phyloP scores from a whole-genome alignment of 2,113 vertebrate genomes.

The Anguilla rostrata region DNA sequence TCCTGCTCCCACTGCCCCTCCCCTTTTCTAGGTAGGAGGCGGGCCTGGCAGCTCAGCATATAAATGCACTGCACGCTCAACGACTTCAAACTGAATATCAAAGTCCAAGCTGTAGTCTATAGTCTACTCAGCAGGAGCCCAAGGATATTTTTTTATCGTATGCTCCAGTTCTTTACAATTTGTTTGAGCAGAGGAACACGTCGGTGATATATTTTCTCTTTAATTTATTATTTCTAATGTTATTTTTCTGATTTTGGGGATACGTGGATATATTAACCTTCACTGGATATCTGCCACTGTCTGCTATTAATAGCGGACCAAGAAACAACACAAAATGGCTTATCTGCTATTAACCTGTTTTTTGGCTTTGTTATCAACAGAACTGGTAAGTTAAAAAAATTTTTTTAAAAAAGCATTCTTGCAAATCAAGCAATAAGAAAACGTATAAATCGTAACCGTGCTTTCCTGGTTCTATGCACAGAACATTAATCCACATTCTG shows the following conservation, averaged over 20 bases:
- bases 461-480: constrained; percentile 39
- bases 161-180: neutral
- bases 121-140: neutral
- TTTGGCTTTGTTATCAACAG: constrained; percentile 46
- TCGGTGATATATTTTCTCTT: neutral
- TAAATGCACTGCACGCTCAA: constrained; percentile 36
- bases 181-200: neutral
- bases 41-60: constrained; percentile 21
- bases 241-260: constrained; percentile 14
- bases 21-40: neutral
- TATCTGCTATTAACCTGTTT: constrained; percentile 51
- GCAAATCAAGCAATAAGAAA: neutral
- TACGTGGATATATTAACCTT: constrained; percentile 22
- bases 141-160: constrained; percentile 19
- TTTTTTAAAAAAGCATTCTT: constrained; percentile 5
- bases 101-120: constrained; percentile 36
- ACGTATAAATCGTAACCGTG: neutral
- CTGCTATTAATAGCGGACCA: constrained; percentile 44
- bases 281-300: constrained; percentile 35
- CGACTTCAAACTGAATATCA: constrained; percentile 23
- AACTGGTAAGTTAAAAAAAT: constrained; percentile 66
- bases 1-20: neutral
- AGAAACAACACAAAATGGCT: constrained; percentile 54
- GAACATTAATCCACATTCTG: neutral
- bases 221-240: neutral